Evolutionary conservation across 1,140 invertebrate genomes (phyloP), one percentile per base, ranked within the genome.

Genomic region (Pomacea maculata): DNA sequence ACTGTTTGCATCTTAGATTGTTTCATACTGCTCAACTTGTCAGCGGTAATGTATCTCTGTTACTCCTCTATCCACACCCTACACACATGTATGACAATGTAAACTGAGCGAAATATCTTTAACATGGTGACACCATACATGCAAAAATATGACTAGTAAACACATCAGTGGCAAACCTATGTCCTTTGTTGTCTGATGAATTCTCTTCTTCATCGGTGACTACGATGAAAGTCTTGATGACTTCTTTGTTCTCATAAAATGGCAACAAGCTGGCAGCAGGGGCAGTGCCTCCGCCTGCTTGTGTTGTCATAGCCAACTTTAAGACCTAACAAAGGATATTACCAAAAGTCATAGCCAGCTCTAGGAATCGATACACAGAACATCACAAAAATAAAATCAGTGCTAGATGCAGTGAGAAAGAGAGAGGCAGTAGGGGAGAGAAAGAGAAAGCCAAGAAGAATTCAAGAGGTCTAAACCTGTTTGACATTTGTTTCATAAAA

Each of bases 161-260:
- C 17, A 67, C 6, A 4, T 2, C 34, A 45, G 34, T 45, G 34
- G 6, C 34, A 45, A 45, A 61, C 57, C 57, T 61, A 8, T 61
- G 57, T 1, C 57, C 57, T 61, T 17, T 61, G 11, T 61, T 61
- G 57, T 61, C 57, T 61, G 57, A 61, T 61, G 15, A 4, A 80
- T 91, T 91, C 81, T 91, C 90, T 78, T 91, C 90, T 78, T 91
- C 90, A 85, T 91, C 90, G 52, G 90, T 91, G 3, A 91, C 90
- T 78, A 91, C 86, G 52, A 91, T 88, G 75, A 91, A 87, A 54
- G 90, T 91, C 78, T 90, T 90, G 0, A 91, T 82, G 0, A 88
- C 78, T 74, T 89, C 87, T 79, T 90, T 91, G 11, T 84, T 83
- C 19, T 87, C 81, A 74, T 89, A 91, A 73, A 86, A 90, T 57